phyloP scores from a whole-genome alignment of 2,797 vertebrate species.

The Dermochelys coriacea region DNA sequence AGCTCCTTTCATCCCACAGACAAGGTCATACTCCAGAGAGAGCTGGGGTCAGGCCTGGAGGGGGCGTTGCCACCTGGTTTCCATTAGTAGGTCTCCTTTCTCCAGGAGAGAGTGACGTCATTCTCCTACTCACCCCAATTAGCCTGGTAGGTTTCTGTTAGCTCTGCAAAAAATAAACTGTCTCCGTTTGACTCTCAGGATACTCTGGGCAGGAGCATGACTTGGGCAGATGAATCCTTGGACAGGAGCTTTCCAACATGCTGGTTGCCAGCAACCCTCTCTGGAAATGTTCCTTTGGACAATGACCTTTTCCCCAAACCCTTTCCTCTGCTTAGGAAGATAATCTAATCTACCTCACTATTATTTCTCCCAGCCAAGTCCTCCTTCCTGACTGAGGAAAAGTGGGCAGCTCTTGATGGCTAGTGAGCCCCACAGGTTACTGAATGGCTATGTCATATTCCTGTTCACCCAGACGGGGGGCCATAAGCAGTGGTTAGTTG shows the following conservation, averaged over 20 bases:
- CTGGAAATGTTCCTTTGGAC: rapidly evolving
- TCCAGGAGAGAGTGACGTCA: slow-evolving; percentile 37
- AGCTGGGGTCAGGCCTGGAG: slow-evolving; percentile 25
- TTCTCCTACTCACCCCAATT: slow-evolving; percentile 50
- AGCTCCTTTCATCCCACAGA: slow-evolving; percentile 36
- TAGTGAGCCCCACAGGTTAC: rapidly evolving
- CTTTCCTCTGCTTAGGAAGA: not conserved
- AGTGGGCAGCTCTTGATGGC: rapidly evolving
- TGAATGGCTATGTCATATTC: not conserved
- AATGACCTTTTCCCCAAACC: rapidly evolving
- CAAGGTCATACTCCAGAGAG: not conserved
- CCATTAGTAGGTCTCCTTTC: slow-evolving; percentile 58
- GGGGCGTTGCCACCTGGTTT: slow-evolving; percentile 69
- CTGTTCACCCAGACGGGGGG: not conserved
- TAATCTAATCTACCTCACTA: not conserved
- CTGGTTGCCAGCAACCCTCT: rapidly evolving
- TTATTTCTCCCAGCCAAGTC: not conserved
- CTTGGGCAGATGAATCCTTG: not conserved
- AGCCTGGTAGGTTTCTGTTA: slow-evolving; percentile 43
- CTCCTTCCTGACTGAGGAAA: not conserved
- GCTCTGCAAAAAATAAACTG: not conserved
- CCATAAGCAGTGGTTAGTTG: not conserved
- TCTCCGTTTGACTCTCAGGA: not conserved
- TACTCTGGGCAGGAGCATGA: too few relatives aligned
- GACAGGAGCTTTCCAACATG: not conserved